These are phyloP conservation scores for Diploscapter pachys DNA, from an alignment of 1,140 invertebrate genomes.

Conservation along the genomic window DNA sequence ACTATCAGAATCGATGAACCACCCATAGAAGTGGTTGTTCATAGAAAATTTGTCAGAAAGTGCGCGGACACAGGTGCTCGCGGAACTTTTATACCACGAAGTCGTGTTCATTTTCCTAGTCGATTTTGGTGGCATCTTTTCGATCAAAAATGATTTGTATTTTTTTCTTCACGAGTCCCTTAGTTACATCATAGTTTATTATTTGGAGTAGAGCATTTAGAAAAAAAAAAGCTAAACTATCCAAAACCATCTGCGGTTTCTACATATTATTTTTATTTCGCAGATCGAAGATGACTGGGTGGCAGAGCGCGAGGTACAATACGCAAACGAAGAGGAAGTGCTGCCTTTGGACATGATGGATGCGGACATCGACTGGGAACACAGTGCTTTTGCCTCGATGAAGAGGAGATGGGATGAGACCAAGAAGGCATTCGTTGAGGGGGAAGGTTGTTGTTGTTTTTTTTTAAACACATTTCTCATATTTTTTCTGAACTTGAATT, in stretches of 20 bases:
- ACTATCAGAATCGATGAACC: too few relatives aligned
- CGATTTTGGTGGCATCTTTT: too few relatives aligned
- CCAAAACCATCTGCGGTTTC: too few relatives aligned
- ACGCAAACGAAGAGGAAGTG: constrained; percentile 38
- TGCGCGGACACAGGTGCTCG: too few relatives aligned
- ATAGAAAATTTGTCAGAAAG: too few relatives aligned
- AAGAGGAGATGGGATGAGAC: constrained; percentile 42
- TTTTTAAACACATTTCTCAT: background rate
- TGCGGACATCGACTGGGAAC: constrained; percentile 54
- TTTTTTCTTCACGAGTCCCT: background rate
- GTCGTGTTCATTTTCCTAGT: too few relatives aligned
- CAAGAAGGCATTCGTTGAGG: background rate
- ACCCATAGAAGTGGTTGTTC: too few relatives aligned
- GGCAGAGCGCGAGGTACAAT: constrained; percentile 24
- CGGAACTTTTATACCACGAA: too few relatives aligned
- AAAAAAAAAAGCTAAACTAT: too few relatives aligned
- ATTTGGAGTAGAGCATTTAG: background rate
- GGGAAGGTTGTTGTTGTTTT: constrained; percentile 1
- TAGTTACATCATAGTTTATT: background rate
- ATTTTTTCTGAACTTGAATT: background rate
- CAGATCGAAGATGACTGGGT: constrained; percentile 43
- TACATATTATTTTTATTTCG: too few relatives aligned
- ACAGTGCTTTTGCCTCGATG: constrained; percentile 50
- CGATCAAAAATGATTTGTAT: background rate
- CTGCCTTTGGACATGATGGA: constrained; percentile 43